A percentile compares a stretch with the other conserved stretches of the same genome.
These are phyloP conservation scores for Exaiptasia diaphana DNA, from an alignment of 64 coral and sea anemone species.

Conservation along the genomic window DNA sequence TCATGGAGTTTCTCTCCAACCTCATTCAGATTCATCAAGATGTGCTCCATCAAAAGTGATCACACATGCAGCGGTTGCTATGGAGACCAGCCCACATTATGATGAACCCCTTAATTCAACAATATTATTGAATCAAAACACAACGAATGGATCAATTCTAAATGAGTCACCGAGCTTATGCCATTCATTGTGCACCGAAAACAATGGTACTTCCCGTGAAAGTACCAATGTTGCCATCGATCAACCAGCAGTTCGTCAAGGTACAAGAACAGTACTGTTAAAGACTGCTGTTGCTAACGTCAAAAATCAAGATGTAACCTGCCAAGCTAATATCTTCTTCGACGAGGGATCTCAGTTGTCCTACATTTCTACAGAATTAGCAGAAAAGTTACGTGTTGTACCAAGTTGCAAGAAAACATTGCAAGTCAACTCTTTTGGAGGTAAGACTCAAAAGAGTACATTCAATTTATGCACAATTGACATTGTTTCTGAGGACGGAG, in stretches of 20 bases:
- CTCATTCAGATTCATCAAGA: neutral
- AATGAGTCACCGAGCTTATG: conserved; percentile 45
- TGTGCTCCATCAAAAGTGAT: conserved; percentile 17
- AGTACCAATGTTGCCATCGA: conserved; percentile 29
- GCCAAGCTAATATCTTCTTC: conserved; percentile 33
- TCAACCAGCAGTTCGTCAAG: neutral
- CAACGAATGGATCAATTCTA: conserved; percentile 36
- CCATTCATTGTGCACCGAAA: conserved; percentile 25
- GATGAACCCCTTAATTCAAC: conserved; percentile 19
- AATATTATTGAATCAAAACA: neutral
- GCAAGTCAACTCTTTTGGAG: too few species aligned
- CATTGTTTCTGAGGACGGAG: too few species aligned
- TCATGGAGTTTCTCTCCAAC: conserved; percentile 49
- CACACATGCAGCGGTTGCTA: conserved; percentile 19
- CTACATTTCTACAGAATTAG: conserved; percentile 29
- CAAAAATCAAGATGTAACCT: conserved; percentile 34
- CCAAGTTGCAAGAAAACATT: conserved; percentile 27
- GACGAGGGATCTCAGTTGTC: conserved; percentile 39
- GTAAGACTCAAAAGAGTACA: too few species aligned
- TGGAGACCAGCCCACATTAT: conserved; percentile 23
- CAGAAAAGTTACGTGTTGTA: neutral
- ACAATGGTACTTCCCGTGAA: conserved; percentile 22
- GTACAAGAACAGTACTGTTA: conserved; percentile 24
- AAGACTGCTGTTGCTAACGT: conserved; percentile 52
- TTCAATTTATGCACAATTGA: too few species aligned